Conservation (phyloP, 92 coral and sea anemone species). For the Porites divaricata region DNA sequence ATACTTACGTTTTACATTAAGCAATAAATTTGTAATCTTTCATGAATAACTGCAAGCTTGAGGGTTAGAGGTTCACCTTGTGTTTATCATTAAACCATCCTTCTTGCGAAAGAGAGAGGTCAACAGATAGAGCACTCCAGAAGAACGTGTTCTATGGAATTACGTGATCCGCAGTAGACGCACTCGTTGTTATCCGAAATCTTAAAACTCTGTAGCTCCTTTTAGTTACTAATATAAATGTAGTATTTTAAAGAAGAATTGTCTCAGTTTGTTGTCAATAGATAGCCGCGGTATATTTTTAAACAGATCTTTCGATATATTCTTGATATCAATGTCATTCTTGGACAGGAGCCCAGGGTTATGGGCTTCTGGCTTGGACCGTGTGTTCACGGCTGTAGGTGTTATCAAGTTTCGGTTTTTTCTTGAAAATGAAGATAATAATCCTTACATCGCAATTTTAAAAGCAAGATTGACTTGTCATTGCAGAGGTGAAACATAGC, state of each 20-base stretch:
- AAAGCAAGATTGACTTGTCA: background rate
- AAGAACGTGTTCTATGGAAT: no score
- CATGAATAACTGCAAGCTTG: no score
- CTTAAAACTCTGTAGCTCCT: background rate
- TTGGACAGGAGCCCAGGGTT: no score
- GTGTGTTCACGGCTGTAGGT: background rate
- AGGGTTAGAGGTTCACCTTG: no score
- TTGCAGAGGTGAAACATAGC: background rate
- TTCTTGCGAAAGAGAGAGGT: no score
- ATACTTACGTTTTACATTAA: no score
- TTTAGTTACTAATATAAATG: slow-evolving; percentile 10
- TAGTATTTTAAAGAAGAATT: slow-evolving; percentile 3
- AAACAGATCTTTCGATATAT: background rate
- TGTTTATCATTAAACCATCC: no score
- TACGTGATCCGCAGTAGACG: no score
- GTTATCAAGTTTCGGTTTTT: background rate
- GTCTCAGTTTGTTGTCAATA: slow-evolving; percentile 3
- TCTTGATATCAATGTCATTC: background rate
- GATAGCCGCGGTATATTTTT: background rate
- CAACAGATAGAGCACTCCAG: no score
- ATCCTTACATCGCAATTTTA: background rate
- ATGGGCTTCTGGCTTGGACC: background rate
- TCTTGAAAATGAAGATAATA: slow-evolving; percentile 3
- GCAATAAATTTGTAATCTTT: no score
- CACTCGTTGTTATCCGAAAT: background rate